Conservation (phyloP, 2,888 invertebrate genomes). For the Athripsodes cinereus region DNA sequence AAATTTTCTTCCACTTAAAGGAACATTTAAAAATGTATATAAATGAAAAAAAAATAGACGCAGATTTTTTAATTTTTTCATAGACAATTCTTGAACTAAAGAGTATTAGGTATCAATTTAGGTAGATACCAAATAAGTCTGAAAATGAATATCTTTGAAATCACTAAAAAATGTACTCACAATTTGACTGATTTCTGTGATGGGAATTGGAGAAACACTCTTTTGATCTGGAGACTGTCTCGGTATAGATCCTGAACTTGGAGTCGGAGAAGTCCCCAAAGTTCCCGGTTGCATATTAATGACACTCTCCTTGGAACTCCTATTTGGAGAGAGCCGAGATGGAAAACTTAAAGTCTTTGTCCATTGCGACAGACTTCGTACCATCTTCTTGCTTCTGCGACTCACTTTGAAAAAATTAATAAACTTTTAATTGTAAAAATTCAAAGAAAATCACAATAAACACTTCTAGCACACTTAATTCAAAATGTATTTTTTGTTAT, state of each 20-base stretch:
- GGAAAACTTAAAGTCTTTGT: constrained; percentile 88
- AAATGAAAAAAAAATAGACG: no score
- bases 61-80: no score
- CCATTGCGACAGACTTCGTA: constrained; percentile 84
- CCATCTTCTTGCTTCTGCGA: constrained; percentile 49
- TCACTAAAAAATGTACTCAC: constrained; percentile 45
- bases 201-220: constrained; percentile 53
- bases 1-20: no score
- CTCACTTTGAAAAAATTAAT: constrained; percentile 13
- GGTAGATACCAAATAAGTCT: no score
- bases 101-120: no score
- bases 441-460: no score
- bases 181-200: constrained; percentile 63
- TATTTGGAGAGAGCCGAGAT: constrained; percentile 75
- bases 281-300: constrained; percentile 53
- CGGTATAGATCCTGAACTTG: constrained; percentile 52
- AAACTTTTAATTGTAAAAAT: no score
- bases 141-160: no score
- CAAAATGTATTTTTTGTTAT: no score
- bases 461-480: no score
- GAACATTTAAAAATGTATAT: no score
- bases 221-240: constrained; percentile 48
- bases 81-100: no score
- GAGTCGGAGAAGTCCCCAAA: constrained; percentile 55
- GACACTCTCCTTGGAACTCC: constrained; percentile 67